These are phyloP conservation scores for Narcine bancroftii DNA, from an alignment of 2,113 vertebrate genomes.

Conservation along the genomic window DNA sequence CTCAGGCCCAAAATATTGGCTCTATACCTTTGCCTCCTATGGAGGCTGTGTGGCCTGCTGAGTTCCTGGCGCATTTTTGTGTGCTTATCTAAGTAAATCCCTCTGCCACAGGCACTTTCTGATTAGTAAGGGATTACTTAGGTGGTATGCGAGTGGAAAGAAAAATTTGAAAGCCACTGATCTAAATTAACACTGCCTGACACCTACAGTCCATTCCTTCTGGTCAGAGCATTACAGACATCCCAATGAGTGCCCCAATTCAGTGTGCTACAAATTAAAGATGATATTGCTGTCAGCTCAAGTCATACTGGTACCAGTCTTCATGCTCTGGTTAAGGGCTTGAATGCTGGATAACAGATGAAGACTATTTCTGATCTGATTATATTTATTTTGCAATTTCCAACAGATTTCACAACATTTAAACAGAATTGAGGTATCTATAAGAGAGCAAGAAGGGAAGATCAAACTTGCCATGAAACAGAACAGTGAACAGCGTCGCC, in stretches of 20 bases:
- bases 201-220: too few relatives aligned
- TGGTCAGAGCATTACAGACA: not conserved
- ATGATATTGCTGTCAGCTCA: not conserved
- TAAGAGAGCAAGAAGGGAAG: slow-evolving; percentile 62
- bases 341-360: not conserved
- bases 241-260: not conserved
- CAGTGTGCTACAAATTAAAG: not conserved
- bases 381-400: not conserved
- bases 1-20: too few relatives aligned
- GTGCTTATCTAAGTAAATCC: too few relatives aligned
- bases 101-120: too few relatives aligned
- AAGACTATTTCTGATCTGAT: not conserved
- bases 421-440: slow-evolving; percentile 59
- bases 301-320: not conserved
- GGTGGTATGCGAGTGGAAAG: too few relatives aligned
- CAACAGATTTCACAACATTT: slow-evolving; percentile 61
- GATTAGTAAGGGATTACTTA: too few relatives aligned
- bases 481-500: slow-evolving; percentile 62
- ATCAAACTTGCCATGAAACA: slow-evolving; percentile 61
- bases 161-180: too few relatives aligned
- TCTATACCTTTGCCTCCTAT: too few relatives aligned
- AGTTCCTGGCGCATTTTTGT: too few relatives aligned
- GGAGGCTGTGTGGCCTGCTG: too few relatives aligned
- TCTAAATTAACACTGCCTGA: too few relatives aligned
- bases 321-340: not conserved